Evolutionary conservation across 2,113 vertebrate species (phyloP).

Genomic region (Recurvirostra avosetta): DNA sequence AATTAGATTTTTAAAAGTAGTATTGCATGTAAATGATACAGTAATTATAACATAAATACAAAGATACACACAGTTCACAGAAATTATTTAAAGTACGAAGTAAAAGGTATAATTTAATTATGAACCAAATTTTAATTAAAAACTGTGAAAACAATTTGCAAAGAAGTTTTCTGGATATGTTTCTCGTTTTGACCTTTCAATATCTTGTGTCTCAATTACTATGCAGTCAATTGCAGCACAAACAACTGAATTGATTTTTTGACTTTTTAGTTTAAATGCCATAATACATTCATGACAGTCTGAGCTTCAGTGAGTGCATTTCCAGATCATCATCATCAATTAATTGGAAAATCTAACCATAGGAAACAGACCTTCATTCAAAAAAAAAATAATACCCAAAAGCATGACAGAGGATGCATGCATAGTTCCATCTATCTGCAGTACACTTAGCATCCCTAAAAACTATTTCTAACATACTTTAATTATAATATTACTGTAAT

Average conservation of each 20-base stretch:
- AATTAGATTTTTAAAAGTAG: background rate
- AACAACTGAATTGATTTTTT: conserved; percentile 48
- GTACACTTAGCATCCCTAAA: background rate
- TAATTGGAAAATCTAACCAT: background rate
- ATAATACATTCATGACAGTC: background rate
- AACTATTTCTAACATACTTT: background rate
- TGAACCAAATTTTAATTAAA: background rate
- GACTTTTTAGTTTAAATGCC: conserved; percentile 30
- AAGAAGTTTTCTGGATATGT: background rate
- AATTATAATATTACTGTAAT: background rate
- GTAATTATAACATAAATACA: background rate
- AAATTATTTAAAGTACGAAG: background rate
- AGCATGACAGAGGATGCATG: background rate
- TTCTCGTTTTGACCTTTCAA: background rate
- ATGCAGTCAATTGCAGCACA: conserved; percentile 21
- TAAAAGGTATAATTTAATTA: background rate
- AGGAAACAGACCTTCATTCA: background rate
- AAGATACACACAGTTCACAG: background rate
- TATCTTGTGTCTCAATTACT: background rate
- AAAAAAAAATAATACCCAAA: background rate
- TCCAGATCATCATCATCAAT: background rate
- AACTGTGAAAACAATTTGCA: background rate
- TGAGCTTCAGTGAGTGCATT: background rate
- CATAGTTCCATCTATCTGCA: background rate
- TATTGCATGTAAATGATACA: background rate